Evolutionary conservation across 2,797 vertebrate genomes (phyloP).

Genomic region (Aulostomus chinensis): DNA sequence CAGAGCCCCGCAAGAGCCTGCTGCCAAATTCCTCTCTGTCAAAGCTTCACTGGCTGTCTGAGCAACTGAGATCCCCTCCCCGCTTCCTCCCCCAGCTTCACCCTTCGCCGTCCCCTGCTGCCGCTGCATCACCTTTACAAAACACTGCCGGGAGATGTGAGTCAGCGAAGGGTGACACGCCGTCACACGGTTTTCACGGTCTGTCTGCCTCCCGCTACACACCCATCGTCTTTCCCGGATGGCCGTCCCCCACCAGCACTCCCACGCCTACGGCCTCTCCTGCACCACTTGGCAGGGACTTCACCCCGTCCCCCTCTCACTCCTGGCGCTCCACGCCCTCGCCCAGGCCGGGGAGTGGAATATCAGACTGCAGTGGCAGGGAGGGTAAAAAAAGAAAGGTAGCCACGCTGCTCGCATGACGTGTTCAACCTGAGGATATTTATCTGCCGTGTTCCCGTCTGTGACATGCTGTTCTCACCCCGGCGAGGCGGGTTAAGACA

Average conservation of each 20-base stretch:
- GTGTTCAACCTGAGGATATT: constrained; percentile 22
- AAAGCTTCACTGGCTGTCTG: constrained; percentile 50
- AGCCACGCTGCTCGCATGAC: constrained; percentile 69
- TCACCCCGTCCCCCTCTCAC: constrained; percentile 76
- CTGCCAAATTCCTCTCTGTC: constrained; percentile 57
- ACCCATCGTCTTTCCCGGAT: constrained; percentile 41
- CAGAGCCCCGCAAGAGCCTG: constrained; percentile 19
- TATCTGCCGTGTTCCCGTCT: constrained; percentile 31
- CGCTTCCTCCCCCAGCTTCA: constrained; percentile 25
- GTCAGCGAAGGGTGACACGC: constrained; percentile 11
- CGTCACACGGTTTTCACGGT: constrained; percentile 19
- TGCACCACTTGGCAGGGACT: constrained; percentile 54
- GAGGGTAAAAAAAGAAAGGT: constrained; percentile 91
- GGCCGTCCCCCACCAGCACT: constrained; percentile 72
- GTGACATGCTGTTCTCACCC: constrained; percentile 28
- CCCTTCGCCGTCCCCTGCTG: constrained; percentile 6
- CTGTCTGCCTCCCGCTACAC: constrained; percentile 66
- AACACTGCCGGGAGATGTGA: not conserved
- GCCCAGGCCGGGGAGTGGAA: constrained; percentile 82
- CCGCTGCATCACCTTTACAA: constrained; percentile 18
- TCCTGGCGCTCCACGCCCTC: constrained; percentile 76
- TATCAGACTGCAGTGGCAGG: constrained; percentile 81
- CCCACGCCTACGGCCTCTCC: constrained; percentile 70
- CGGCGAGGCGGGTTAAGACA: constrained; percentile 25
- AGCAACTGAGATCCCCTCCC: constrained; percentile 50